Conservation (phyloP, 2,888 invertebrate species). For the Lycophotia porphyrea region DNA sequence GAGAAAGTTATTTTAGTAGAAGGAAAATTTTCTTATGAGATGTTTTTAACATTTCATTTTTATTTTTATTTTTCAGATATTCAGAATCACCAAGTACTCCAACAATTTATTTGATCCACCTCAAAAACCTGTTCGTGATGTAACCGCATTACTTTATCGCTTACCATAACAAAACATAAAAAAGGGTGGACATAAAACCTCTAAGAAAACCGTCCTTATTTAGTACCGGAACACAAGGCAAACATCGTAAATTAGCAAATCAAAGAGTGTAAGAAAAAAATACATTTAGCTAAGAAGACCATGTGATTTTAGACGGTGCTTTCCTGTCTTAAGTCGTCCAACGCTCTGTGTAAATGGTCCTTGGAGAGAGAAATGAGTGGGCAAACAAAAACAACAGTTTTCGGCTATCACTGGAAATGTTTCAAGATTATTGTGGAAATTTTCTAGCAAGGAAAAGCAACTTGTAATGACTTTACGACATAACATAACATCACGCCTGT, state of each 20-base stretch:
- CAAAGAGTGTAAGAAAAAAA: conserved; percentile 63
- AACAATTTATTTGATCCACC: not conserved
- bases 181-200: conserved; percentile 25
- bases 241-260: conserved; percentile 72
- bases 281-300: conserved; percentile 43
- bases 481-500: no score
- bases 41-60: no score
- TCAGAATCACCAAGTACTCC: not conserved
- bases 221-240: conserved; percentile 64
- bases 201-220: conserved; percentile 57
- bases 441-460: no score
- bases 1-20: not conserved
- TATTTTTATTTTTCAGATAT: not conserved
- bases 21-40: not conserved
- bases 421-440: no score
- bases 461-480: no score
- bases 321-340: conserved; percentile 43
- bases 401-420: conserved; percentile 15
- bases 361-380: conserved; percentile 32
- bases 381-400: conserved; percentile 24
- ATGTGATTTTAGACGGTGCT: conserved; percentile 38
- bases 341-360: conserved; percentile 49
- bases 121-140: not conserved
- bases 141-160: conserved; percentile 37
- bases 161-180: conserved; percentile 45